phyloP scores from a whole-genome alignment of 2,797 vertebrate genomes.

The Psittacula echo region DNA sequence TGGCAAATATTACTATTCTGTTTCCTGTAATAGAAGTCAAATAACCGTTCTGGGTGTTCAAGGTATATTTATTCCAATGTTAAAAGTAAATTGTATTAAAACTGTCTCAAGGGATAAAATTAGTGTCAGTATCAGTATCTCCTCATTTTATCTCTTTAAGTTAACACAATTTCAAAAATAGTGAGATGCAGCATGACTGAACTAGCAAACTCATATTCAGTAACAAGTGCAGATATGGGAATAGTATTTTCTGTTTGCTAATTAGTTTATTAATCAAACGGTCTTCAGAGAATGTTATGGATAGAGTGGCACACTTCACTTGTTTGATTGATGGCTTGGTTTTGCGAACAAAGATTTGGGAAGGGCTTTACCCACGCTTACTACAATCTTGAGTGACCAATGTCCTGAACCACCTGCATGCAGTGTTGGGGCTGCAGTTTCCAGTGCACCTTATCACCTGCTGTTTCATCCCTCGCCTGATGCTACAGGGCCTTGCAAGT shows the following conservation, averaged over 20 bases:
- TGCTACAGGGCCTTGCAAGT: no score
- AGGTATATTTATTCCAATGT: neutral
- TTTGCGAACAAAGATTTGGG: no score
- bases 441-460: no score
- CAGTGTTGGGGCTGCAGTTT: no score
- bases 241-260: neutral
- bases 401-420: no score
- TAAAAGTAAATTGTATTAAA: neutral
- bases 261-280: neutral
- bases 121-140: neutral
- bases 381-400: no score
- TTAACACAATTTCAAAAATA: neutral
- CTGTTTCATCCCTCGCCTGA: no score
- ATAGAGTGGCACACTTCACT: neutral
- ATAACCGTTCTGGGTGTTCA: neutral
- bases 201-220: neutral
- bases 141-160: neutral
- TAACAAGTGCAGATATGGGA: neutral
- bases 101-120: neutral
- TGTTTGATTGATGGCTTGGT: neutral
- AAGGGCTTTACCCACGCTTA: no score
- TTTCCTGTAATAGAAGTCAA: neutral
- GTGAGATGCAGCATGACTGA: neutral
- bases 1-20: neutral
- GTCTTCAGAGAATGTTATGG: neutral